Base-by-base conservation (phyloP, 2,797 vertebrate species). In the Tachyglossus aculeatus region DNA sequence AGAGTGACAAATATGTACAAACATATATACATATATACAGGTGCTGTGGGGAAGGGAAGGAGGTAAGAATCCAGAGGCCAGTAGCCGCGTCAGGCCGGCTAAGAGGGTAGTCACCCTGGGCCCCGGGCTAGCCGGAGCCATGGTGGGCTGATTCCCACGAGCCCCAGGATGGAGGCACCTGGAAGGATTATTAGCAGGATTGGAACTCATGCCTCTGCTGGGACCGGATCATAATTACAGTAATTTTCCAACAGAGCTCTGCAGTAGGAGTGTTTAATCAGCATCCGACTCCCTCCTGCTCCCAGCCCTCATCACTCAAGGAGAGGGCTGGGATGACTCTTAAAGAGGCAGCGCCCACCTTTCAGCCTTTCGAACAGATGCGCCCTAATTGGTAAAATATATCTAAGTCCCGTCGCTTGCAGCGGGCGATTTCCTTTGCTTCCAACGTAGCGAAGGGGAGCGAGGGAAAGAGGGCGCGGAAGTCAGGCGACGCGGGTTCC, bases 141-240 rank as follows among this genome's bases (percentile, higher is more conserved):
- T 55, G 60, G n/a, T 11, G 4, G 2, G 27, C 67, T 33, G 65
- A 60, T 34, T 82, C 78, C 84, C 80, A 6, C 7, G 76, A 76
- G 80, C 44, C 55, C 62, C 1, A 27, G 56, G 61, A 63, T 48
- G 8, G 65, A 82, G 74, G 84, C 87, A 90, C 88, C 87, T 89
- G 88, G 78, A 74, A 71, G 74, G 83, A 86, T 86, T 88, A 89
- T 89, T 87, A 87, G 82, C 66, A 80, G 85, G 86, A 82, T 74
- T 83, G 83, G 82, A 88, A 86, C 80, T 85, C 78, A 68, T 81
- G 77, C 79, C 84, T 85, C 87, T 88, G 82, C 87, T 86, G 87
- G 86, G 88, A 90, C 77, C 25, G n/a, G 77, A 76, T 86, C 82
- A 81, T 89, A 89, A 89, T 90, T 87, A 89, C 88, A 89, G 80